phyloP scores from a whole-genome alignment of 2,113 vertebrate genomes.

The Ptychochromis oligacanthus region DNA sequence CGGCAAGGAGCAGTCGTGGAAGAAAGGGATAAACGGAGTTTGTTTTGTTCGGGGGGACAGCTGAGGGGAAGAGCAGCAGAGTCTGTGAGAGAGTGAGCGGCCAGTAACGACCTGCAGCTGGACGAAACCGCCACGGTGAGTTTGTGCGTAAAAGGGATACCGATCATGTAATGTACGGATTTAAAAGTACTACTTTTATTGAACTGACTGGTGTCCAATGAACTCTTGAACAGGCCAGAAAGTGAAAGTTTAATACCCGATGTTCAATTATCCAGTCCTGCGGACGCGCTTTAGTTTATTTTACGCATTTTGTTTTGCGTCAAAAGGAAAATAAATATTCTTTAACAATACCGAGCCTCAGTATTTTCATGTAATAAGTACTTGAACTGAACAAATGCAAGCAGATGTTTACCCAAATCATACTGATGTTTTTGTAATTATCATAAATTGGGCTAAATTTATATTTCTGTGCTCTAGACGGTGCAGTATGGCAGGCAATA shows the following conservation, averaged over 20 bases:
- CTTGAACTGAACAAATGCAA: neutral
- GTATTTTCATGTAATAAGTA: neutral
- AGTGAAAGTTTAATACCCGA: neutral
- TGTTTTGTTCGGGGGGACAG: slow-evolving; percentile 64
- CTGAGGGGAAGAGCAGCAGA: slow-evolving; percentile 42
- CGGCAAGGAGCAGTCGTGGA: slow-evolving; percentile 22
- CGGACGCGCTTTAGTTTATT: too few species aligned
- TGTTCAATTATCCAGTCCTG: neutral
- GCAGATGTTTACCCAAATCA: neutral
- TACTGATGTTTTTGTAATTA: neutral
- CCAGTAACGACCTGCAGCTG: slow-evolving; percentile 23
- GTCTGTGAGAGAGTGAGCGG: slow-evolving; percentile 46
- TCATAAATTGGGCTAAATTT: neutral
- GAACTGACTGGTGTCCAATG: accelerated
- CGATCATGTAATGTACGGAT: neutral
- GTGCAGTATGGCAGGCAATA: neutral
- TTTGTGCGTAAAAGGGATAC: neutral
- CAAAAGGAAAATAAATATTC: neutral
- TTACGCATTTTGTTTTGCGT: neutral
- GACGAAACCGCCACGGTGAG: slow-evolving; percentile 62
- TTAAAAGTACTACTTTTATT: neutral
- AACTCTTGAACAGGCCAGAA: neutral
- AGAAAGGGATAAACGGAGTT: slow-evolving; percentile 65
- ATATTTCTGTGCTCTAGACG: neutral
- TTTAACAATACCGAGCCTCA: accelerated